These are phyloP conservation scores for Brenthis hecate DNA, from an alignment of 2,888 invertebrate genomes.

Conservation along the genomic window DNA sequence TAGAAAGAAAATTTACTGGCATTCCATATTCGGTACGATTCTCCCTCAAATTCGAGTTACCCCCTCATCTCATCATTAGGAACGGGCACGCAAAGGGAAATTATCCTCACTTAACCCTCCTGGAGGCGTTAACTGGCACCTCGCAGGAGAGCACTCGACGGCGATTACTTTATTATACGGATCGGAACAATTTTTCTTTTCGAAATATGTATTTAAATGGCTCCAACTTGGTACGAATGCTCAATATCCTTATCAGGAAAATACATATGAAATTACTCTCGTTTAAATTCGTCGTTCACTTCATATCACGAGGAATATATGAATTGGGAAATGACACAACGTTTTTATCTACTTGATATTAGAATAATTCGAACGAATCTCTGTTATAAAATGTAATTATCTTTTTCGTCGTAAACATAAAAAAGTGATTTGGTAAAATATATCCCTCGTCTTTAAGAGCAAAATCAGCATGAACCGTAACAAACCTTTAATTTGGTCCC, in stretches of 20 bases:
- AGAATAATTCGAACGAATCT: not conserved
- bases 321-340: not conserved
- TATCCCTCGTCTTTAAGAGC: slow-evolving; percentile 47
- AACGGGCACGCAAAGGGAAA: slow-evolving; percentile 80
- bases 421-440: slow-evolving; percentile 22
- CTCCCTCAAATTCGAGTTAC: slow-evolving; percentile 45
- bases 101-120: slow-evolving; percentile 81
- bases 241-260: slow-evolving; percentile 16
- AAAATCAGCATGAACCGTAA: slow-evolving; percentile 62
- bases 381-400: slow-evolving; percentile 12
- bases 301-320: not conserved
- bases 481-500: slow-evolving; percentile 73
- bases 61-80: slow-evolving; percentile 65
- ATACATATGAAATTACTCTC: slow-evolving; percentile 19
- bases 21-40: slow-evolving; percentile 39
- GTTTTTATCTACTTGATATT: not conserved
- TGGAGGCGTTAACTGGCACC: slow-evolving; percentile 81
- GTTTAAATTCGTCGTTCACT: slow-evolving; percentile 1
- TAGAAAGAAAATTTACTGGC: slow-evolving; percentile 37
- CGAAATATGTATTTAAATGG: slow-evolving; percentile 46
- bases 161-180: slow-evolving; percentile 79
- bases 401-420: slow-evolving; percentile 35
- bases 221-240: slow-evolving; percentile 25
- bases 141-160: slow-evolving; percentile 71
- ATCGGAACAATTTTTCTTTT: slow-evolving; percentile 72